Conservation (phyloP, 2,888 invertebrate genomes). For the Cerceris ruficornis region DNA sequence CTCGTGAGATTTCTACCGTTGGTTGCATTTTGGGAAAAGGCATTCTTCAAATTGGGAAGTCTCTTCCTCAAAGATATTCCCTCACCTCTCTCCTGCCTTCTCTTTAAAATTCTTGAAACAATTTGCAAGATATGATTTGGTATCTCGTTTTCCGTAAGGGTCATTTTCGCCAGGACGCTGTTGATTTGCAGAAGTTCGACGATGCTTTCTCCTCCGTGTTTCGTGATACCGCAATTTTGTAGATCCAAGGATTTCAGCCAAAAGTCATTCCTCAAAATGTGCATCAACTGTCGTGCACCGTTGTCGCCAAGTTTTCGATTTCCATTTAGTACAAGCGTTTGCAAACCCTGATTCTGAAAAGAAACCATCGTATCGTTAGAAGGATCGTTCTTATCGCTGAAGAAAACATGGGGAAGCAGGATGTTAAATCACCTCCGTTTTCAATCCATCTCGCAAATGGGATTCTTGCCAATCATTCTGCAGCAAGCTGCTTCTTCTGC, state of each 20-base stretch:
- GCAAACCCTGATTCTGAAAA: conserved; percentile 58
- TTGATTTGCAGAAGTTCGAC: conserved; percentile 61
- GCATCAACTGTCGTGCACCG: conserved; percentile 48
- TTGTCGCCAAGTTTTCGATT: conserved; percentile 63
- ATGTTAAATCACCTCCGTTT: conserved; percentile 10
- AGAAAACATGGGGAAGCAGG: not conserved
- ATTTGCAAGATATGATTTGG: conserved; percentile 40
- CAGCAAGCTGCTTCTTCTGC: conserved; percentile 52
- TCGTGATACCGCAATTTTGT: conserved; percentile 63
- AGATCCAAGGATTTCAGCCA: conserved; percentile 63
- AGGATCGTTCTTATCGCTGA: too few relatives aligned
- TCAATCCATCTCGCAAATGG: conserved; percentile 9
- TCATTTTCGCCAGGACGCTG: conserved; percentile 50
- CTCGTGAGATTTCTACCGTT: not conserved
- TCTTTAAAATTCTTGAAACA: conserved; percentile 51
- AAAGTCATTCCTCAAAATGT: conserved; percentile 57
- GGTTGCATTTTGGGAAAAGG: conserved; percentile 1
- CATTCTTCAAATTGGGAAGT: conserved; percentile 31
- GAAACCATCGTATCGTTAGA: not conserved
- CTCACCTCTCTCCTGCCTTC: conserved; percentile 38
- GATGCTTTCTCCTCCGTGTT: conserved; percentile 51
- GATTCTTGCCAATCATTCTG: conserved; percentile 52
- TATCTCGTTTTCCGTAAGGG: conserved; percentile 61
- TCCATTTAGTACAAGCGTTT: conserved; percentile 56
- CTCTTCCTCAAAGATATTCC: conserved; percentile 24